Evolutionary conservation across 2,888 invertebrate species (phyloP), one percentile per base, ranked within the genome.

Genomic region (Noctua janthe): DNA sequence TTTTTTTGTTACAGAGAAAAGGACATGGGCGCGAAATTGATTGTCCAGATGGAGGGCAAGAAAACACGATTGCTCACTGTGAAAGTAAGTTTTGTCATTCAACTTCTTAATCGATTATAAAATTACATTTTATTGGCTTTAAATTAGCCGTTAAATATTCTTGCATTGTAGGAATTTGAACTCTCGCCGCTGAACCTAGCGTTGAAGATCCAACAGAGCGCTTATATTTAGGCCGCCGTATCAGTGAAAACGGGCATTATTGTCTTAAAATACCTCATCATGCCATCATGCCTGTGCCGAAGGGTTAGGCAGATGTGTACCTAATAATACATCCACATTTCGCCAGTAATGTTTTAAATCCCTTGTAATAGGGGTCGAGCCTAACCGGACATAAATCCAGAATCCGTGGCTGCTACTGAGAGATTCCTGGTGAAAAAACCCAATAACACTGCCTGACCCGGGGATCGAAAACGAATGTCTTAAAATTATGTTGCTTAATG

Each of bases 21-120:
- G 92, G 98, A 98, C 93, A 98, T 99, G 98, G 98, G 98, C 91
- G 98, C 98, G 67, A 98, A 98, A 94, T 97, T 98, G 90, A 98
- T 99, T 92, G 98, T 99, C 91, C 98, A 98, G 96, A 99, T 99
- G 98, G 98, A 98, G 92, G 98, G 98, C 74, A 98, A 98, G 96
- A 98, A 98, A 92, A 99, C 99, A 74, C 97, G 98, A 87, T 97
- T 99, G 88, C 96, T 98, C 81, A 98, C 98, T 91, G 97, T 98
- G 87, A 98, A 98, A 97, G 98, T 98, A 95, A 95, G 95, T 95
- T 81, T 54, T 82, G 71, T 66, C 17, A 64, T 29, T 29, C 29
- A 29, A 29, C 29, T 29, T 29, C 29, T 29, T 29, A 29, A 29
- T 29, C 29, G 29, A n/a, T 54, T 7, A 56, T 67, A 56, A 56